Evolutionary conservation across 2,797 vertebrate genomes (phyloP).

Genomic region (Cirrhinus mrigala): DNA sequence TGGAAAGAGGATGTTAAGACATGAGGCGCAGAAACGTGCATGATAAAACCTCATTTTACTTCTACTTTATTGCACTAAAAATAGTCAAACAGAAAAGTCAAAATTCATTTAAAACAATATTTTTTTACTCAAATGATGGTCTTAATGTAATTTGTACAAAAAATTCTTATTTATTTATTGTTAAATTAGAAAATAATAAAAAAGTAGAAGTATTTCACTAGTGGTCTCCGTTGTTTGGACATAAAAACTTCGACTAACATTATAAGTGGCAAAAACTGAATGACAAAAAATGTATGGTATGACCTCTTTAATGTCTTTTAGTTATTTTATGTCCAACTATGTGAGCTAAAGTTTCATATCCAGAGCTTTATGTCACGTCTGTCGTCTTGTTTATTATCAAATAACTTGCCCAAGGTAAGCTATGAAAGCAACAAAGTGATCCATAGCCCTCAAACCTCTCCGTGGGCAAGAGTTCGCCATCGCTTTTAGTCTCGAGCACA

Average conservation of each 20-base stretch:
- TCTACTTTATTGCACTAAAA: too few species aligned
- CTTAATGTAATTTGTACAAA: not conserved
- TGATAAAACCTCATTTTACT: not conserved
- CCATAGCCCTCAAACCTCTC: constrained; percentile 6
- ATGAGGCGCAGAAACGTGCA: not conserved
- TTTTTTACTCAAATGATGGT: not conserved
- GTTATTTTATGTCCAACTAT: not conserved
- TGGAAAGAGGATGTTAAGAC: constrained; percentile 3
- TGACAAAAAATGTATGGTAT: not conserved
- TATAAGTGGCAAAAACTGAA: too few species aligned
- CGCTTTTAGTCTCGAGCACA: constrained; percentile 8
- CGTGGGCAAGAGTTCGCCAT: not conserved
- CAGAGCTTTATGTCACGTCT: not conserved
- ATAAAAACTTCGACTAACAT: not conserved
- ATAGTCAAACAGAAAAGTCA: not conserved
- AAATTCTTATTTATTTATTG: not conserved
- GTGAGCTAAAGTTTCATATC: not conserved
- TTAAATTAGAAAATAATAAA: not conserved
- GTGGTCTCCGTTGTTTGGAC: not conserved
- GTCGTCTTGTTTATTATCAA: constrained; percentile 6
- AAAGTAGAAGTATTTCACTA: not conserved
- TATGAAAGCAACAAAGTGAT: constrained; percentile 28
- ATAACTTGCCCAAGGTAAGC: constrained; percentile 6
- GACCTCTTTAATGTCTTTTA: not conserved
- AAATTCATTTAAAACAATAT: not conserved